Conservation (phyloP, 1,140 invertebrate species). For the Nilaparvata lugens region DNA sequence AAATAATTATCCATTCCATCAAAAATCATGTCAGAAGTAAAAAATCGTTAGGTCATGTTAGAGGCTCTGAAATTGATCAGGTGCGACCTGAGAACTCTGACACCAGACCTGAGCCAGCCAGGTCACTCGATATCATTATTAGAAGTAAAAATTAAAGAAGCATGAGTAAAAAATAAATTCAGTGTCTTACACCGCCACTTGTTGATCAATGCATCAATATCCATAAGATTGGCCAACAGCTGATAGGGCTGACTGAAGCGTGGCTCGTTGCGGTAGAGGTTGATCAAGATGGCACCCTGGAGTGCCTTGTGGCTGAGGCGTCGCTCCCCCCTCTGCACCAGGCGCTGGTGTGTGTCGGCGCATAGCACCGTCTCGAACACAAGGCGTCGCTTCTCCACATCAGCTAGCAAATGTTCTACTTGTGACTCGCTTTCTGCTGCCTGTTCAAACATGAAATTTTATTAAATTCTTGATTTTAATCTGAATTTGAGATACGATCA, state of each 20-base stretch:
- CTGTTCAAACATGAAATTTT: neutral
- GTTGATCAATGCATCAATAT: slow-evolving; percentile 96
- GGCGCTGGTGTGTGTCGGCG: slow-evolving; percentile 64
- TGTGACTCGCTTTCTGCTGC: slow-evolving; percentile 44
- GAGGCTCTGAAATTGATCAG: no score
- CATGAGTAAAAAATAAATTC: no score
- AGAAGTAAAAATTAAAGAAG: no score
- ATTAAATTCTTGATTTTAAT: no score
- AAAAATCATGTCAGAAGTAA: no score
- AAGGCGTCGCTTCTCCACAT: slow-evolving; percentile 63
- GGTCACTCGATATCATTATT: no score
- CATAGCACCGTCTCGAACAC: slow-evolving; percentile 88
- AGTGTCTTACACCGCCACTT: slow-evolving; percentile 95
- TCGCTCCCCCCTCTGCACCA: slow-evolving; percentile 75
- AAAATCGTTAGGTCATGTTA: no score
- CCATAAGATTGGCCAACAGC: slow-evolving; percentile 86
- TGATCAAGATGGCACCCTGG: slow-evolving; percentile 96
- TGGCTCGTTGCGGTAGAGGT: slow-evolving; percentile 91
- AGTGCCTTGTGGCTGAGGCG: slow-evolving; percentile 83
- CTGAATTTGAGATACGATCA: no score
- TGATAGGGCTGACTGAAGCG: slow-evolving; percentile 95
- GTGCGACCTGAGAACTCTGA: no score
- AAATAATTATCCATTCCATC: no score
- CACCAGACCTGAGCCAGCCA: no score
- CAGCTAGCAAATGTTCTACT: slow-evolving; percentile 51